Conservation (phyloP, 2,797 vertebrate genomes). For the Acanthopagrus latus region DNA sequence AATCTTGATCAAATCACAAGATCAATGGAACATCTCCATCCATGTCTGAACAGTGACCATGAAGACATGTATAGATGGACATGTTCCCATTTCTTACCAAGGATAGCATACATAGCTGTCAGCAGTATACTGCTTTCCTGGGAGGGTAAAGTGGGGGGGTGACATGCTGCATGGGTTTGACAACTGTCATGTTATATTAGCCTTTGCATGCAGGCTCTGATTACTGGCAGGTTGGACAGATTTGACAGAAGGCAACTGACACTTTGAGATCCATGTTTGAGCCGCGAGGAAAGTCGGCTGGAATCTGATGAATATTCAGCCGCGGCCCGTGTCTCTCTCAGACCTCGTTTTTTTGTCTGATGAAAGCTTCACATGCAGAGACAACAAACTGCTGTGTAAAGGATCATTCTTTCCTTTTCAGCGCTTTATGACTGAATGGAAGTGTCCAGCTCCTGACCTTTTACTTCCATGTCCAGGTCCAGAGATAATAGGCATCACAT, state of each 20-base stretch:
- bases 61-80: slow-evolving; percentile 3
- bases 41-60: slow-evolving; percentile 13
- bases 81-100: slow-evolving; percentile 9
- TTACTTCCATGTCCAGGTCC: slow-evolving; percentile 59
- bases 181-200: slow-evolving; percentile 73
- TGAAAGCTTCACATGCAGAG: slow-evolving; percentile 47
- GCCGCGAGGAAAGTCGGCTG: slow-evolving; percentile 37
- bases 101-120: slow-evolving; percentile 49
- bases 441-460: slow-evolving; percentile 63
- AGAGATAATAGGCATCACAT: slow-evolving; percentile 55
- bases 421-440: slow-evolving; percentile 49
- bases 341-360: slow-evolving; percentile 27
- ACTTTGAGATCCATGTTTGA: slow-evolving; percentile 58
- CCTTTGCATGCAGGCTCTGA: slow-evolving; percentile 55
- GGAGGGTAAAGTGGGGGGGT: slow-evolving; percentile 44
- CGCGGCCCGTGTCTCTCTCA: slow-evolving; percentile 20
- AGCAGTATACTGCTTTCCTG: slow-evolving; percentile 54
- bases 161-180: slow-evolving; percentile 65
- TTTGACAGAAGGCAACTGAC: slow-evolving; percentile 76
- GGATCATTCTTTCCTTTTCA: slow-evolving; percentile 31
- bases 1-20: slow-evolving; percentile 9
- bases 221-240: slow-evolving; percentile 72
- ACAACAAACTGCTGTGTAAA: slow-evolving; percentile 61
- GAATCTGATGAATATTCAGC: slow-evolving; percentile 73
- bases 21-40: slow-evolving; percentile 1